A percentile compares a stretch with the other conserved stretches of the same genome.
These are phyloP conservation scores for Himalopsyche phryganea DNA, from an alignment of 1,140 invertebrate genomes.

Conservation along the genomic window DNA sequence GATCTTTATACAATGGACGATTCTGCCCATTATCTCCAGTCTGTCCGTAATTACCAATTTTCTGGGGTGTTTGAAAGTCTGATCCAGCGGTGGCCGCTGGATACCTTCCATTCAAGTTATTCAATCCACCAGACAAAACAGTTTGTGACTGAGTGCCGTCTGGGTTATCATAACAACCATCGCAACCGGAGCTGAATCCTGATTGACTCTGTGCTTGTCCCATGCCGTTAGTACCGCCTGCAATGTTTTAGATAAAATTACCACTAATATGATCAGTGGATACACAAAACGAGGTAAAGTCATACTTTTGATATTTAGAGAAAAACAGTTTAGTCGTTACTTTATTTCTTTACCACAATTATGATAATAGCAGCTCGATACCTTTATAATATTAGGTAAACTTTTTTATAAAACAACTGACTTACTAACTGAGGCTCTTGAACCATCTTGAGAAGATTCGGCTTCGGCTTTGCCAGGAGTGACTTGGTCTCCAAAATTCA, in stretches of 20 bases:
- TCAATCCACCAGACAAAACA: neutral
- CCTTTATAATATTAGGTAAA: too few relatives aligned
- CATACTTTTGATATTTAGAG: too few relatives aligned
- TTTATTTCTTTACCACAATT: too few relatives aligned
- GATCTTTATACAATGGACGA: neutral
- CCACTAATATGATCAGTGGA: neutral
- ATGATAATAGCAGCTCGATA: too few relatives aligned
- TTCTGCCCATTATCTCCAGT: neutral
- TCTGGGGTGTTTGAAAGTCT: neutral
- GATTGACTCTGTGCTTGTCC: conserved; percentile 77
- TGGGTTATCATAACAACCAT: conserved; percentile 40
- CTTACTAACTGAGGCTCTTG: conserved; percentile 74
- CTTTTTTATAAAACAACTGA: too few relatives aligned
- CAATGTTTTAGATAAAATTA: conserved; percentile 28
- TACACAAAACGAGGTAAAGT: neutral
- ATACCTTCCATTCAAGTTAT: neutral
- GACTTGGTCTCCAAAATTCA: conserved; percentile 58
- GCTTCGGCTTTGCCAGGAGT: conserved; percentile 73
- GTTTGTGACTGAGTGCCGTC: conserved; percentile 22
- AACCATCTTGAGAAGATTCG: conserved; percentile 66
- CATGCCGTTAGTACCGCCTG: conserved; percentile 71
- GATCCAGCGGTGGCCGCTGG: neutral
- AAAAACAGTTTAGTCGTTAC: too few relatives aligned
- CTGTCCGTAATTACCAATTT: neutral
- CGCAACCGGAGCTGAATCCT: conserved; percentile 53